Percentiles rank a stretch among this genome's conserved stretches.
Conservation (phyloP, 2,113 vertebrate genomes). For the Rhombomys opimus region DNA sequence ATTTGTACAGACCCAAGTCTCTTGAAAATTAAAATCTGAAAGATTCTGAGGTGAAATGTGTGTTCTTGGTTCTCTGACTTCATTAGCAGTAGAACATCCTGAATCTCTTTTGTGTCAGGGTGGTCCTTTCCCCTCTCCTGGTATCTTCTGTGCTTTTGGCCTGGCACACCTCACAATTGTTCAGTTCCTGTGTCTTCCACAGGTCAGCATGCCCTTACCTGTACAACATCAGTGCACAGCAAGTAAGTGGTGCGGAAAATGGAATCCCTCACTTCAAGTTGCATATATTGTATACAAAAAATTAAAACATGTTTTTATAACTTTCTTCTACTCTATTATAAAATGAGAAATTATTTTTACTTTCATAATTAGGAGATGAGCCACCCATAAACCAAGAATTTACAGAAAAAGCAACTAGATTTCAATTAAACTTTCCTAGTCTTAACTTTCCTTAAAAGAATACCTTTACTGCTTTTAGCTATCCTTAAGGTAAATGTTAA, state of each 20-base stretch:
- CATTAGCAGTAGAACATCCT: background rate
- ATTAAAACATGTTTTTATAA: background rate
- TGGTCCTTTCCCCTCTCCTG: background rate
- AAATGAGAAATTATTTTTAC: slow-evolving; percentile 3
- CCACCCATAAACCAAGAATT: background rate
- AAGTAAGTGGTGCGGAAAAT: background rate
- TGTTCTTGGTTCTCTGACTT: background rate
- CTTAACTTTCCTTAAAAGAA: background rate
- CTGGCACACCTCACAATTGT: background rate
- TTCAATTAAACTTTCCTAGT: background rate
- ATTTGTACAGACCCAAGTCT: background rate
- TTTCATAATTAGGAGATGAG: slow-evolving; percentile 19
- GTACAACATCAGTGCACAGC: background rate
- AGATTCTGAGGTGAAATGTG: background rate
- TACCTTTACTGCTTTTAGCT: background rate
- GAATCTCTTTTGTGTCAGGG: background rate
- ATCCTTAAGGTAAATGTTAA: background rate
- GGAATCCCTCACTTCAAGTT: background rate
- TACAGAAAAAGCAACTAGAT: background rate
- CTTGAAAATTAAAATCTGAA: background rate
- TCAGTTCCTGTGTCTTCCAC: background rate
- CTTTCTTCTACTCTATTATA: background rate
- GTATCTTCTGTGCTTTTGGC: background rate
- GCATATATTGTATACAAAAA: background rate
- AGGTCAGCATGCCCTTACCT: background rate